Evolutionary conservation across 2,888 invertebrate species (phyloP), one percentile per base, ranked within the genome.

Genomic region (Axea sp.): DNA sequence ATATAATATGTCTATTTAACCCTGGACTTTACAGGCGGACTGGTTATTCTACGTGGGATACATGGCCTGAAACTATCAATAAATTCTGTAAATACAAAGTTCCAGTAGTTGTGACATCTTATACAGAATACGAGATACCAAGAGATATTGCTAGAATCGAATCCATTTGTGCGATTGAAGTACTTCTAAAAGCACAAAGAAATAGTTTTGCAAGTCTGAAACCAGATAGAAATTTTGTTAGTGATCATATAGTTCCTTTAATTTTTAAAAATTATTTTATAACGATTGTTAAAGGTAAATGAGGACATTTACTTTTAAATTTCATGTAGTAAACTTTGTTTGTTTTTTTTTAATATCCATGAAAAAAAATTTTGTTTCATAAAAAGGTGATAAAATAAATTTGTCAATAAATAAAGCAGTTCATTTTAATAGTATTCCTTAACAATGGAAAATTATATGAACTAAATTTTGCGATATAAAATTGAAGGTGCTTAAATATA

Each of bases 191-290:
- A 4, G 91, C 92, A 0, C 88, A 88, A 7, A 87, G 86, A 24
- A 94, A 94, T 86, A 91, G 91, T 0, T 94, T 92, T 78, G 89
- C 92, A 0, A 93, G 93, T 33, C 89, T 91, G 0, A 90, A 92
- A 73, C 94, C 94, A 0, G 93, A 93, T 77, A 90, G 93, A 41
- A 94, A 94, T 81, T 93, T 94, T 75, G 92, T 94, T 7, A 92
- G 92, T 3, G 94, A 94, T 78, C 91, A 93, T 71, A 90, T 91
- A 37, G 90, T 90, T 39, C 93, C 94, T 0, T 86, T 94, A 62
- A 89, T 93, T 81, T 94, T 92, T 81, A 94, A 93, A 82, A 94
- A 94, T 87, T 91, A 91, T 84, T 92, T 90, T 85, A 89, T 90
- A 75, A 88, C 90, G 80, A 88, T 92, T 68, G 84, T 92, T 33